A percentile compares a stretch with the other conserved stretches of the same genome.
These are phyloP conservation scores for Empidonax traillii DNA, from an alignment of 2,113 vertebrate species.

Conservation along the genomic window DNA sequence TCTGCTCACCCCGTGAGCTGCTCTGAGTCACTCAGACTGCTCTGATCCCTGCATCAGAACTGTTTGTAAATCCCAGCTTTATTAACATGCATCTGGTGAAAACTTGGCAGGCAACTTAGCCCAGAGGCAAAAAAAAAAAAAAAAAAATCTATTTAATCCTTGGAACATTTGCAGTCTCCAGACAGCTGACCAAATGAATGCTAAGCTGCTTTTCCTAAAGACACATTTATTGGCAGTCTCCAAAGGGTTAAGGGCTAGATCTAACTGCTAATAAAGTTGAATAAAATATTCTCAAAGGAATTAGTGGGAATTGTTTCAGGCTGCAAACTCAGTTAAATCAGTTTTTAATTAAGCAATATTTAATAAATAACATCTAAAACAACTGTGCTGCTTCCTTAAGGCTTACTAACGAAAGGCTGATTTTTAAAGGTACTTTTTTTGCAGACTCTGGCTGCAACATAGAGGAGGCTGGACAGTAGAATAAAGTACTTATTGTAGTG, in stretches of 20 bases:
- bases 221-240: not conserved
- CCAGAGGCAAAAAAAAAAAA: not conserved
- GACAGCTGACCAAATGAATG: not conserved
- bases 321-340: not conserved
- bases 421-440: not conserved
- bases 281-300: not conserved
- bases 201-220: not conserved
- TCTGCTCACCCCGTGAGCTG: not conserved
- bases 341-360: constrained; percentile 46
- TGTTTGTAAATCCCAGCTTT: not conserved
- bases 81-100: not conserved
- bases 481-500: not conserved
- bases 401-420: not conserved
- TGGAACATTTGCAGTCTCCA: not conserved
- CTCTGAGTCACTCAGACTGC: not conserved
- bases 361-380: constrained; percentile 26
- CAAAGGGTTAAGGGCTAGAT: constrained; percentile 36
- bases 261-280: constrained; percentile 36
- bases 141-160: not conserved
- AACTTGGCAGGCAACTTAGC: not conserved
- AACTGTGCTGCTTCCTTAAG: not conserved
- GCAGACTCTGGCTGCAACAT: not conserved
- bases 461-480: not conserved
- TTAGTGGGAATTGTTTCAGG: constrained; percentile 7
- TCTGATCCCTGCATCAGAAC: not conserved